Evolutionary conservation across 1,140 invertebrate species (phyloP).

Genomic region (Drosophila tani): DNA sequence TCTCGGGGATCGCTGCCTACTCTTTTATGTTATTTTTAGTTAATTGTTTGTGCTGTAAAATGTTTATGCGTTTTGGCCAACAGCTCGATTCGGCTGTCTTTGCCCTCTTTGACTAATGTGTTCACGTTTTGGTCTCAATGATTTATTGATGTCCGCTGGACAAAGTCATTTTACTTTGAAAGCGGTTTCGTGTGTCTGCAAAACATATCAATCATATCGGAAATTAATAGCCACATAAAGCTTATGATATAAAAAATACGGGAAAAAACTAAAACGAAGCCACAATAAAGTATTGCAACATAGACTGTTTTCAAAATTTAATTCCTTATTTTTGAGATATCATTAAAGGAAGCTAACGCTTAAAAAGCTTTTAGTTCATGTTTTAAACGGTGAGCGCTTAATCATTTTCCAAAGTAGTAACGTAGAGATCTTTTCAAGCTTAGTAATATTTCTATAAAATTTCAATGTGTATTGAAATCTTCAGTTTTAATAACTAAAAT

Average conservation of each 20-base stretch:
- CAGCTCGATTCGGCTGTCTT: constrained; percentile 56
- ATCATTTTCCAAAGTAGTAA: no score
- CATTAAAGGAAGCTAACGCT: neutral
- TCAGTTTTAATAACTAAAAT: no score
- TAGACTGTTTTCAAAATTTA: constrained; percentile 2
- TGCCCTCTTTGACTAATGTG: constrained; percentile 80
- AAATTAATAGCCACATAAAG: constrained; percentile 72
- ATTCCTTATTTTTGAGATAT: constrained; percentile 11
- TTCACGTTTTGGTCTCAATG: constrained; percentile 67
- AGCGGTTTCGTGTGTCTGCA: constrained; percentile 58
- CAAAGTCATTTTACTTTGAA: constrained; percentile 50
- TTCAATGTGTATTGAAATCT: no score
- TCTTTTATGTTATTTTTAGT: constrained; percentile 79
- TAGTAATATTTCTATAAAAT: no score
- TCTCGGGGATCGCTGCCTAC: constrained; percentile 60
- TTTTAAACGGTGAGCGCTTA: no score
- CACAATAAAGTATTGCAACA: constrained; percentile 26
- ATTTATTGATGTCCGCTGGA: constrained; percentile 66
- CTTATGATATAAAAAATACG: constrained; percentile 20
- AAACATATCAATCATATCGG: constrained; percentile 75
- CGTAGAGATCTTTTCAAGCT: no score
- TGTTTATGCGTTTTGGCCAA: constrained; percentile 77
- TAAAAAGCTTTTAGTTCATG: neutral
- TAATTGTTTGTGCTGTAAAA: constrained; percentile 82
- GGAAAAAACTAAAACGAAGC: constrained; percentile 9